These are phyloP conservation scores for Vidua chalybeata DNA, from an alignment of 2,113 vertebrate genomes.

Conservation along the genomic window DNA sequence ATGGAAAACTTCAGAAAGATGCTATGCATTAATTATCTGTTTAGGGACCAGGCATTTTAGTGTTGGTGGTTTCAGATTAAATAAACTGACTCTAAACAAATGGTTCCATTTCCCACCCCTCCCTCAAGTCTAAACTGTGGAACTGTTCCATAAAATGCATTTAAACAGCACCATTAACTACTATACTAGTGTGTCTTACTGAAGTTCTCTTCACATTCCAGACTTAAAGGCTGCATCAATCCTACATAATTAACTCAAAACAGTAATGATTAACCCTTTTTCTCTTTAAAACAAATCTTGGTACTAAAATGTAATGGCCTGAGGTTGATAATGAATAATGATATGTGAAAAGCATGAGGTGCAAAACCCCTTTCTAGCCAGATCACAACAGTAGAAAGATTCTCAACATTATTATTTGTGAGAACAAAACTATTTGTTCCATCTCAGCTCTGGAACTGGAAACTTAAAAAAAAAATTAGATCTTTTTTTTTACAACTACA, in stretches of 20 bases:
- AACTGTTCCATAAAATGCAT: not conserved
- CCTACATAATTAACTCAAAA: not conserved
- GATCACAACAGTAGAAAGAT: not conserved
- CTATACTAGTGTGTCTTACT: not conserved
- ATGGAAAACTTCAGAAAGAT: not conserved
- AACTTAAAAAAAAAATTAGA: not conserved
- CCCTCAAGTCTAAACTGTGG: not conserved
- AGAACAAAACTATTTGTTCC: not conserved
- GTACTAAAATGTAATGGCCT: not conserved
- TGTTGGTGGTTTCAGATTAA: not conserved
- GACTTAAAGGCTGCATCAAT: not conserved
- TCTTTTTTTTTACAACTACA: not conserved
- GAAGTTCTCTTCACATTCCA: not conserved
- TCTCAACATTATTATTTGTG: not conserved
- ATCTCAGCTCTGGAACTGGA: not conserved
- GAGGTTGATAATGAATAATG: not conserved
- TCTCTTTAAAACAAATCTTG: not conserved
- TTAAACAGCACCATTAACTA: not conserved
- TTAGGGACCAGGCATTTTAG: not conserved
- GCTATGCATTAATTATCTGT: not conserved
- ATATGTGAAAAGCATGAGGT: not conserved
- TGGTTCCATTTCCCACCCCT: not conserved
- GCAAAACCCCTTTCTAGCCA: not conserved
- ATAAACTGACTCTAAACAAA: not conserved
- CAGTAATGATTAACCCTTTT: constrained; percentile 11